These are phyloP conservation scores for Macropodus opercularis DNA, from an alignment of 2,797 vertebrate genomes.

Conservation along the genomic window DNA sequence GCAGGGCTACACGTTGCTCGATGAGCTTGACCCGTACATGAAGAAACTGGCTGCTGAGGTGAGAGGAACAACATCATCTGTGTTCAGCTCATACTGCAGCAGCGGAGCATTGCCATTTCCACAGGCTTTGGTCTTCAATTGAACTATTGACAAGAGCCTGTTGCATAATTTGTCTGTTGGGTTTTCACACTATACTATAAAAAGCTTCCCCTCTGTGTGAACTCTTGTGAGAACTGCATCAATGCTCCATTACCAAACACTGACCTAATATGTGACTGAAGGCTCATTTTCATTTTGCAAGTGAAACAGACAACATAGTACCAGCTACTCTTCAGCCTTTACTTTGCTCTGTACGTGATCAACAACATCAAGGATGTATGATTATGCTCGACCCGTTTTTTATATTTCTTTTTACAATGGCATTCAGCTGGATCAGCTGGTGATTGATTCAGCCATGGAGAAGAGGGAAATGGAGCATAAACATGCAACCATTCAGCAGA, in stretches of 20 bases:
- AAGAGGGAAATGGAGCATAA: constrained; percentile 98
- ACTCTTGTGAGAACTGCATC: constrained; percentile 20
- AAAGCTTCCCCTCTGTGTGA: not conserved
- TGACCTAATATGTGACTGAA: constrained; percentile 31
- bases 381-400: not conserved
- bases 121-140: not conserved
- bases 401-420: not conserved
- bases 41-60: constrained; percentile 95
- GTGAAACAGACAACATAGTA: constrained; percentile 4
- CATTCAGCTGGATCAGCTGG: constrained; percentile 93
- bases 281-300: not conserved
- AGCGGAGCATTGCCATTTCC: not conserved
- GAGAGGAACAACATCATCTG: constrained; percentile 42
- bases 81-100: not conserved
- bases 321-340: not conserved
- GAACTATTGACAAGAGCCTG: constrained; percentile 8
- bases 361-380: not conserved
- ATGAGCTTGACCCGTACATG: constrained; percentile 95
- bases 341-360: not conserved
- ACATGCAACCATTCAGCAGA: constrained; percentile 94
- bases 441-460: constrained; percentile 96
- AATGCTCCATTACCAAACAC: constrained; percentile 44
- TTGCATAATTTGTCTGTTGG: constrained; percentile 2
- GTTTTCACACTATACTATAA: not conserved
- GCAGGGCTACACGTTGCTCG: constrained; percentile 93